Conservation (phyloP, 2,113 vertebrate genomes). For the Speoplatyrhinus poulsoni region DNA sequence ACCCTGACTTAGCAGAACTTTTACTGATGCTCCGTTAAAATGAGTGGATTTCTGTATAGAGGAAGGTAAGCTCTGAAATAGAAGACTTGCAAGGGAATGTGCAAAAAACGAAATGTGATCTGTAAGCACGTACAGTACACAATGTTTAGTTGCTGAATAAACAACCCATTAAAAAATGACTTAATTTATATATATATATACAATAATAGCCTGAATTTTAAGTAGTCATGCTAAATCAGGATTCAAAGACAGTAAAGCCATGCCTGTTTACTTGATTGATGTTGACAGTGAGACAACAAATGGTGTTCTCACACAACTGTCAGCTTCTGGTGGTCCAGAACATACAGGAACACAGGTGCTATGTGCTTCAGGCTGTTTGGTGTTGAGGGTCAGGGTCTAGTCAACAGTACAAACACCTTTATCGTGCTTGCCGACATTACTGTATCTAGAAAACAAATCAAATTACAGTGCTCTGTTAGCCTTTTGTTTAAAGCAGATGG, state of each 20-base stretch:
- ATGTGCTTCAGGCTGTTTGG: neutral
- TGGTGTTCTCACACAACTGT: neutral
- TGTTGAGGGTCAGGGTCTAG: neutral
- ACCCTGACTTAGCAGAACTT: too few relatives aligned
- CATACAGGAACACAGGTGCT: slow-evolving; percentile 5
- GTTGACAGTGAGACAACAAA: neutral
- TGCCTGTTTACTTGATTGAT: neutral
- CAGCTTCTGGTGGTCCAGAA: neutral
- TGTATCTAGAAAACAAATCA: neutral
- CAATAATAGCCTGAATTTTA: neutral
- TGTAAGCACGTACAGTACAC: too few relatives aligned
- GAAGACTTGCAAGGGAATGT: neutral
- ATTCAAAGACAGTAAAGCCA: neutral
- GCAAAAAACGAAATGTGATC: too few relatives aligned
- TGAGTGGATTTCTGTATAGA: slow-evolving; percentile 77
- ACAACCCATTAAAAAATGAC: too few relatives aligned
- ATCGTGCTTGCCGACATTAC: neutral
- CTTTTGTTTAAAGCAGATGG: neutral
- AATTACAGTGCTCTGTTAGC: neutral
- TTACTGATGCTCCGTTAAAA: slow-evolving; percentile 10
- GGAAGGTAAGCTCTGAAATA: slow-evolving; percentile 69
- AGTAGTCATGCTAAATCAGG: neutral
- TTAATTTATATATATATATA: neutral
- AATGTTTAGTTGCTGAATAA: neutral
- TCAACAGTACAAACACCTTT: neutral